These are phyloP conservation scores for Peromyscus eremicus DNA, from an alignment of 2,797 vertebrate genomes.

Conservation along the genomic window DNA sequence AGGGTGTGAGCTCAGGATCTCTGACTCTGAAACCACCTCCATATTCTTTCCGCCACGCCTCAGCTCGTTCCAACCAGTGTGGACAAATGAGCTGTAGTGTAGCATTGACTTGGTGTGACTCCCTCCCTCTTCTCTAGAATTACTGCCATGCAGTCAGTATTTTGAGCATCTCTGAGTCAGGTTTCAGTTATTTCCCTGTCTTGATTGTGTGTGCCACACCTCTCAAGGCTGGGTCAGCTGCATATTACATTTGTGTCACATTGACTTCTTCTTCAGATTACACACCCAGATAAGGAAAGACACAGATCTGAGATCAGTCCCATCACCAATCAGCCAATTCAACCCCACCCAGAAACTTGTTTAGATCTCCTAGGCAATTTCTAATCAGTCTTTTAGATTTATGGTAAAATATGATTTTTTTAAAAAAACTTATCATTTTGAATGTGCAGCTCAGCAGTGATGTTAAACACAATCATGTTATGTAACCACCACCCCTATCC, in stretches of 20 bases:
- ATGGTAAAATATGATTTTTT: not conserved
- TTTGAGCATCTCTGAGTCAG: conserved; percentile 70
- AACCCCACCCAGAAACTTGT: not conserved
- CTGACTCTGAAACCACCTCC: not conserved
- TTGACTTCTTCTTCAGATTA: conserved; percentile 55
- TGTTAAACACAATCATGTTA: not conserved
- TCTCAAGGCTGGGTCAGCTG: conserved; percentile 14
- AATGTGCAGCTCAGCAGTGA: not conserved
- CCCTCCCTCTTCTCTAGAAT: conserved; percentile 53
- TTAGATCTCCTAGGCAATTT: conserved; percentile 35
- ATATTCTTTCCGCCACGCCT: not conserved
- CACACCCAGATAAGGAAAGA: conserved; percentile 58
- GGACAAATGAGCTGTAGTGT: not conserved
- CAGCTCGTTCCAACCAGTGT: not conserved
- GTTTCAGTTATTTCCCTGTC: conserved; percentile 56
- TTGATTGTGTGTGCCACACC: conserved; percentile 5
- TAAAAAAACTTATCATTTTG: not conserved
- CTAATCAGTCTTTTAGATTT: not conserved
- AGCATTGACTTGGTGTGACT: not conserved
- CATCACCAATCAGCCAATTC: not conserved
- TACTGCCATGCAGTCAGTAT: conserved; percentile 43
- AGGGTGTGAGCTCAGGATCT: conserved; percentile 45
- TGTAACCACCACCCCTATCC: not conserved
- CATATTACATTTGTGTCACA: conserved; percentile 42
- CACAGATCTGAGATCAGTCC: not conserved